These are phyloP conservation scores for Himalopsyche kuldschensis DNA, from an alignment of 2,888 invertebrate species.

Conservation along the genomic window DNA sequence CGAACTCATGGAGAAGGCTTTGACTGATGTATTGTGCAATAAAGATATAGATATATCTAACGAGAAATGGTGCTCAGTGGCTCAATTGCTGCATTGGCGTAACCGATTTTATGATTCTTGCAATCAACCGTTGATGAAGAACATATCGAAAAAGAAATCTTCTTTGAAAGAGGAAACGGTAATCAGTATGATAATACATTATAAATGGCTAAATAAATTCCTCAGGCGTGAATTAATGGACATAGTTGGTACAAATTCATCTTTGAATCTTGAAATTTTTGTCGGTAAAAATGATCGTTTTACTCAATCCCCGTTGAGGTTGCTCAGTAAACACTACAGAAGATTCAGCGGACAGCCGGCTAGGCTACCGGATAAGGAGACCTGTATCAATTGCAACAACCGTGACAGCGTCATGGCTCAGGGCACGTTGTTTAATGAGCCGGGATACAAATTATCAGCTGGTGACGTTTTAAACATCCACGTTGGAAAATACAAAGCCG, in stretches of 20 bases:
- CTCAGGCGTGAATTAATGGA: not conserved
- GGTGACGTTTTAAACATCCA: slow-evolving; percentile 6
- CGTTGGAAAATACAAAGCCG: not conserved
- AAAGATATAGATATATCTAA: slow-evolving; percentile 46
- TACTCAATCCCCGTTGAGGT: slow-evolving; percentile 45
- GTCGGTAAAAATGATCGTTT: not conserved
- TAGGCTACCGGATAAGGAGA: slow-evolving; percentile 45
- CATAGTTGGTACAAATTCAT: not conserved
- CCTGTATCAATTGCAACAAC: not conserved
- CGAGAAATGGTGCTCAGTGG: slow-evolving; percentile 48
- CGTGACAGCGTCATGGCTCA: slow-evolving; percentile 19
- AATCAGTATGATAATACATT: slow-evolving; percentile 68
- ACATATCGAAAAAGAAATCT: slow-evolving; percentile 45
- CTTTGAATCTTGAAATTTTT: not conserved
- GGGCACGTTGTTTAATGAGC: not conserved
- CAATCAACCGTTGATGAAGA: slow-evolving; percentile 47
- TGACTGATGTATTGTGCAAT: slow-evolving; percentile 49
- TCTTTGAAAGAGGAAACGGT: slow-evolving; percentile 58
- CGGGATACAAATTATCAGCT: not conserved
- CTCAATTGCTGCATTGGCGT: slow-evolving; percentile 61
- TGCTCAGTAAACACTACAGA: slow-evolving; percentile 51
- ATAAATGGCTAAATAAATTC: slow-evolving; percentile 72
- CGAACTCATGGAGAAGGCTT: slow-evolving; percentile 51
- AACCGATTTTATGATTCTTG: slow-evolving; percentile 54
- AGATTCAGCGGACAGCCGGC: slow-evolving; percentile 52